A percentile compares a stretch with the other conserved stretches of the same genome.
phyloP scores from a whole-genome alignment of 2,888 invertebrate species.

The Pterobdella sp. region DNA sequence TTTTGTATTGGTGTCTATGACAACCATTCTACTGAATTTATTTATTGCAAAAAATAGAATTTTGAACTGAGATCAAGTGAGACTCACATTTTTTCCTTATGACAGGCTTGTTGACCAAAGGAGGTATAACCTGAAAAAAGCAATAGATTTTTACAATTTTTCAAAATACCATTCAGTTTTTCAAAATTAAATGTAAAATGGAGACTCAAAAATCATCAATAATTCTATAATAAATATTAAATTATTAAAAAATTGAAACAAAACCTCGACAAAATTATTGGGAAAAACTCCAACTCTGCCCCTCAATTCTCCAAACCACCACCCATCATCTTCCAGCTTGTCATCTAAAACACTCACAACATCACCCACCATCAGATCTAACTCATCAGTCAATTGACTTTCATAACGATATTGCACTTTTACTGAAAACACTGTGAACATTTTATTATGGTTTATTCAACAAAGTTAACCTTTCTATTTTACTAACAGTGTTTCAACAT shows the following conservation, averaged over 20 bases:
- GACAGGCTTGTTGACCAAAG: constrained; percentile 19
- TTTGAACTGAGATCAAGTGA: no score
- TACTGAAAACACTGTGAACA: constrained; percentile 9
- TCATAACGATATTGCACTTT: constrained; percentile 16
- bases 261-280: constrained; percentile 25
- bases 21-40: no score
- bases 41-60: no score
- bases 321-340: constrained; percentile 25
- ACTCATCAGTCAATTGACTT: constrained; percentile 22
- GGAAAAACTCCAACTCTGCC: constrained; percentile 18
- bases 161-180: neutral
- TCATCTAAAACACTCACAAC: constrained; percentile 24
- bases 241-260: neutral
- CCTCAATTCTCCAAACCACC: constrained; percentile 26
- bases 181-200: neutral
- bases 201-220: no score
- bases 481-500: constrained; percentile 11
- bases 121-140: neutral
- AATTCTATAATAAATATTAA: neutral
- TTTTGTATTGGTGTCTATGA: no score
- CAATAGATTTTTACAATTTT: neutral
- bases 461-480: neutral
- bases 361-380: constrained; percentile 21
- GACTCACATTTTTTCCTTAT: constrained; percentile 18
- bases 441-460: neutral